Conservation (phyloP, 2,888 invertebrate genomes). For the Drosophila parthenogenetica region DNA sequence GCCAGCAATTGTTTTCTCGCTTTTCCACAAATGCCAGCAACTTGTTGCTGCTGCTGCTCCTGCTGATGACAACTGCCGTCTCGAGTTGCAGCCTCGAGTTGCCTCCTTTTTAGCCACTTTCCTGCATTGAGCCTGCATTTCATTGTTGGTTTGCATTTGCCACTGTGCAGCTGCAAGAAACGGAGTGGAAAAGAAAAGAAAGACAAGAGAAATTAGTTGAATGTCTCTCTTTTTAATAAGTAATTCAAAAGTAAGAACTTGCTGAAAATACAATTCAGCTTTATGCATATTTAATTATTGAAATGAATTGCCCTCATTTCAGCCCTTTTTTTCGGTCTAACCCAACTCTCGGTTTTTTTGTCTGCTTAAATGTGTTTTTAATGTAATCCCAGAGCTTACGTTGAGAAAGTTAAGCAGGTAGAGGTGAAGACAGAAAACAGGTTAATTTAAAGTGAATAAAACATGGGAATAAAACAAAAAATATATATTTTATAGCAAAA, state of each 20-base stretch:
- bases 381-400: slow-evolving; percentile 4
- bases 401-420: background rate
- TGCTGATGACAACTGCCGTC: slow-evolving; percentile 54
- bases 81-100: slow-evolving; percentile 40
- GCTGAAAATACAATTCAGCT: slow-evolving; percentile 22
- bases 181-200: background rate
- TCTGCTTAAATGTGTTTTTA: background rate
- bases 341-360: background rate
- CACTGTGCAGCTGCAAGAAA: slow-evolving; percentile 65
- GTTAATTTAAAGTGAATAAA: too few relatives aligned
- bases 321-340: background rate
- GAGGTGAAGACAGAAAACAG: background rate
- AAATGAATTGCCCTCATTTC: slow-evolving; percentile 40
- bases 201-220: slow-evolving; percentile 9
- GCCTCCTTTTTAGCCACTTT: slow-evolving; percentile 72
- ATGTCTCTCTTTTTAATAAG: slow-evolving; percentile 45
- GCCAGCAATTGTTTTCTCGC: slow-evolving; percentile 41
- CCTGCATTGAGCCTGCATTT: slow-evolving; percentile 83
- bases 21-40: slow-evolving; percentile 51
- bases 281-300: slow-evolving; percentile 52
- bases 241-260: slow-evolving; percentile 19
- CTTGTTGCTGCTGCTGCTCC: slow-evolving; percentile 60
- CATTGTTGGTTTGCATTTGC: slow-evolving; percentile 84
- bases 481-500: too few relatives aligned
- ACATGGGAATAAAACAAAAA: too few relatives aligned